phyloP scores from a whole-genome alignment of 2,113 vertebrate genomes.

The Camelus bactrianus region DNA sequence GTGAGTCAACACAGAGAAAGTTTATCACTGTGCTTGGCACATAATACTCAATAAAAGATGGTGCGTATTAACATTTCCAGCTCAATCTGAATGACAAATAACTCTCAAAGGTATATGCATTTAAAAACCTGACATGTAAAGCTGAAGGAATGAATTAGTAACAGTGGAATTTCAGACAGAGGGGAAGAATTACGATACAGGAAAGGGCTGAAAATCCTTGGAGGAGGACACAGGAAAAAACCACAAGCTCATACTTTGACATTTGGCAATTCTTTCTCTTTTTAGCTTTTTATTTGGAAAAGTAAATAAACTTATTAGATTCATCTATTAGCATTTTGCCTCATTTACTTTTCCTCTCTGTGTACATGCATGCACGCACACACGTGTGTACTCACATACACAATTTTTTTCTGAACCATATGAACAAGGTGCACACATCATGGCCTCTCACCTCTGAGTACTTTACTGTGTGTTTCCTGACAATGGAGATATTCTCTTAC shows the following conservation, averaged over 20 bases:
- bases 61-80: background rate
- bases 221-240: background rate
- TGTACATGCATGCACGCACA: fast-evolving
- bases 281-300: background rate
- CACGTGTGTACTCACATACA: no score
- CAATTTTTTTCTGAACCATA: background rate
- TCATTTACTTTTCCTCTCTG: background rate
- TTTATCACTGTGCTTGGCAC: background rate
- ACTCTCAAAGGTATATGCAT: background rate
- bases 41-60: background rate
- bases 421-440: background rate
- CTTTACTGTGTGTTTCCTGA: background rate
- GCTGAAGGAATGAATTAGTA: background rate
- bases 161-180: background rate
- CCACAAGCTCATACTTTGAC: background rate
- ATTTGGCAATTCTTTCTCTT: background rate
- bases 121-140: background rate
- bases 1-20: background rate
- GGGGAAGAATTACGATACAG: background rate
- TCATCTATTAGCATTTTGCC: background rate
- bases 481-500: background rate
- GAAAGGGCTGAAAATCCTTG: no score
- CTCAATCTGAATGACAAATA: background rate
- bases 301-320: background rate
- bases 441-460: background rate